phyloP scores from a whole-genome alignment of 2,888 invertebrate species.

The Drosophila atripex region DNA sequence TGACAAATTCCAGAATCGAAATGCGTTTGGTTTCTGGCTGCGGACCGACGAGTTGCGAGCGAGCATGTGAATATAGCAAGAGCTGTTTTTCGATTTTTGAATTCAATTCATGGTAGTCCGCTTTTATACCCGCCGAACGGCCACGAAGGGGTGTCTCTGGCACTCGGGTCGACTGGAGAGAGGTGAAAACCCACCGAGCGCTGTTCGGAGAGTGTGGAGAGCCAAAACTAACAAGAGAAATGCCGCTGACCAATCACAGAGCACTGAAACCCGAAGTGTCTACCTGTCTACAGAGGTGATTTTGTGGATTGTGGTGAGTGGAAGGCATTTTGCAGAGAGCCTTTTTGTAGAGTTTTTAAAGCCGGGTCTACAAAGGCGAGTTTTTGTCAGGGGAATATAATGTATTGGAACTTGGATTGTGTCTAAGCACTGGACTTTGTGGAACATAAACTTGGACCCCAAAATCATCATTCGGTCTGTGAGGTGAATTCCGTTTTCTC shows the following conservation, averaged over 20 bases:
- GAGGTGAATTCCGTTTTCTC: background rate
- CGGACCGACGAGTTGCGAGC: background rate
- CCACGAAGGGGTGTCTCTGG: constrained; percentile 38
- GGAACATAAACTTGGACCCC: constrained; percentile 2
- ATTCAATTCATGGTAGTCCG: background rate
- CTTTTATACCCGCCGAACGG: constrained; percentile 73
- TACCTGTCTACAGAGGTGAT: background rate
- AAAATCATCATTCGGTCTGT: background rate
- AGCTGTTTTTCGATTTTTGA: constrained; percentile 1
- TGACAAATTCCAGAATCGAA: background rate
- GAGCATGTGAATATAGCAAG: background rate
- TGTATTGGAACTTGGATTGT: background rate
- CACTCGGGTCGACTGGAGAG: constrained; percentile 7
- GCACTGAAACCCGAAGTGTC: constrained; percentile 26
- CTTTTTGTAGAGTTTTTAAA: constrained; percentile 33
- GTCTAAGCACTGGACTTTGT: constrained; percentile 8
- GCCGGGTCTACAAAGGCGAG: constrained; percentile 23
- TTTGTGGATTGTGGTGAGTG: constrained; percentile 17
- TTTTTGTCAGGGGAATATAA: constrained; percentile 18
- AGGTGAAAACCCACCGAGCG: background rate
- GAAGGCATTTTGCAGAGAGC: constrained; percentile 24
- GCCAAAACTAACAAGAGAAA: constrained; percentile 12
- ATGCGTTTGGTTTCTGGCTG: constrained; percentile 1
- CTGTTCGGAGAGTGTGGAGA: constrained; percentile 14
- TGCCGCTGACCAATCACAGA: constrained; percentile 62